Evolutionary conservation across 2,113 vertebrate genomes (phyloP).

Genomic region (Hiodon alosoides): DNA sequence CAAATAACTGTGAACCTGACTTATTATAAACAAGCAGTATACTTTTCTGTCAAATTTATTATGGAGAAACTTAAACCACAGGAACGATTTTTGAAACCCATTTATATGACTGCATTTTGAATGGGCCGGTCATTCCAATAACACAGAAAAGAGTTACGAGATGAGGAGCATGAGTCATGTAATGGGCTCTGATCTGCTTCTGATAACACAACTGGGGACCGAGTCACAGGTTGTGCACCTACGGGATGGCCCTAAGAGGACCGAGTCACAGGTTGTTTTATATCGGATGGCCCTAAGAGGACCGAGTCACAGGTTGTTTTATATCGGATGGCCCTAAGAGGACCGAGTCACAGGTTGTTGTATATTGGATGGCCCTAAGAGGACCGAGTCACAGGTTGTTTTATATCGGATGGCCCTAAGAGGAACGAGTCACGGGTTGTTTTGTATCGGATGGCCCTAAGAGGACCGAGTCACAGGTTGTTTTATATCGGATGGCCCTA

Average conservation of each 20-base stretch:
- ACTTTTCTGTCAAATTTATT: conserved; percentile 46
- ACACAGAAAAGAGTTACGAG: conserved; percentile 11
- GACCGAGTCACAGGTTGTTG: no score
- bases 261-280: not conserved
- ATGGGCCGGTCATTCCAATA: conserved; percentile 22
- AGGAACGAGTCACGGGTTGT: no score
- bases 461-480: no score
- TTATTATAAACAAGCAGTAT: conserved; percentile 50
- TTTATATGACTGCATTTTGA: conserved; percentile 29
- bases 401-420: no score
- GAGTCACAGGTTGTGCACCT: not conserved
- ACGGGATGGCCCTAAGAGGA: not conserved
- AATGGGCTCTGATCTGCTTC: conserved; percentile 12
- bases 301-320: no score
- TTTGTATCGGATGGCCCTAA: no score
- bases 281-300: no score
- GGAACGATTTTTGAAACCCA: conserved; percentile 51
- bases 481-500: no score
- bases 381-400: no score
- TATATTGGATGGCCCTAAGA: no score
- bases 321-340: no score
- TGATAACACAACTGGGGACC: not conserved
- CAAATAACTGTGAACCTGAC: conserved; percentile 34
- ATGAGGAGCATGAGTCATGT: conserved; percentile 18
- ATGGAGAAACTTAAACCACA: conserved; percentile 45